Evolutionary conservation across 2,113 vertebrate species (phyloP).

Genomic region (Brachionichthys hirsutus): DNA sequence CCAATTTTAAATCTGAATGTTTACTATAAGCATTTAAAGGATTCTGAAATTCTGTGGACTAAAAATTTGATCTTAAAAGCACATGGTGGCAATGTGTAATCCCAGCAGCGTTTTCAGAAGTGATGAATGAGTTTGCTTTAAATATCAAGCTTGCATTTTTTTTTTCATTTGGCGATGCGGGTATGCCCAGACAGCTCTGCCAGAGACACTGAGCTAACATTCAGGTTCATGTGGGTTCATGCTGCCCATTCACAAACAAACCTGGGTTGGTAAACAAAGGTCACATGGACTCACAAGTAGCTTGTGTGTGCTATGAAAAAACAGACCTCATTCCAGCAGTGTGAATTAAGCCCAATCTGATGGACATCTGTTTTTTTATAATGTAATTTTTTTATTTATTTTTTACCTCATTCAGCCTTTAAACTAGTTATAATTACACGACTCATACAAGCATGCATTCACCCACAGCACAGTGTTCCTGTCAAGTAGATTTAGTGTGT

Average conservation of each 20-base stretch:
- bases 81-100: no score
- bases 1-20: no score
- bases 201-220: slow-evolving; percentile 3
- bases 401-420: not conserved
- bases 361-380: not conserved
- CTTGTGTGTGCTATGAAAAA: not conserved
- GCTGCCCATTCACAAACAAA: slow-evolving; percentile 41
- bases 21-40: no score
- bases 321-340: slow-evolving; percentile 13
- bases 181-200: not conserved
- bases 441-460: not conserved
- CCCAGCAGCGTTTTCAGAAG: no score
- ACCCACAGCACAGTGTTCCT: no score
- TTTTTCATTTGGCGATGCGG: slow-evolving; percentile 12
- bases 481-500: not conserved
- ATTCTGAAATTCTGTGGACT: no score
- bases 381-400: no score
- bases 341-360: not conserved
- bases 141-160: no score
- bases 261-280: slow-evolving; percentile 40
- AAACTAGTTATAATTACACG: not conserved
- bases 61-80: no score
- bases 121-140: no score
- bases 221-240: slow-evolving; percentile 31
- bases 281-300: slow-evolving; percentile 24